Evolutionary conservation across 1,140 invertebrate genomes (phyloP), one percentile per base, ranked within the genome.

Genomic region (Saccostrea cuccullata): DNA sequence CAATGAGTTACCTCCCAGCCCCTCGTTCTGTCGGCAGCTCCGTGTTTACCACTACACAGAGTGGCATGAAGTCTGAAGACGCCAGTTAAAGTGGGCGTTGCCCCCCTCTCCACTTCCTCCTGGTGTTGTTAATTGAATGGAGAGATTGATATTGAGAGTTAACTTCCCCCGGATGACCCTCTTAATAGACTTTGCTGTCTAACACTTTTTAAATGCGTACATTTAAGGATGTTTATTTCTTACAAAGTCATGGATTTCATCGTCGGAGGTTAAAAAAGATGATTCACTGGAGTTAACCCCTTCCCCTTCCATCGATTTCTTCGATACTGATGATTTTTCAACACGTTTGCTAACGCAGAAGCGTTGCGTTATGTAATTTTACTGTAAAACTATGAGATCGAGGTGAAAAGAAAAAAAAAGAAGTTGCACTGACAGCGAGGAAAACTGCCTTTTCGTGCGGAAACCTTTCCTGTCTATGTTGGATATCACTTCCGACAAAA

Each of bases 171-270:
- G 70, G 70, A 77, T 77, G 70, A 13, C 26, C 30, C 70, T 36
- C 70, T 77, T 30, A 26, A 2, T 77, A 9, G 26, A 36, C 23
- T 77, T 15, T 17, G 70, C 70, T 77, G 70, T 77, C 70, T 30
- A 64, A 64, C 58, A n/a, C 58, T 64, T 26, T 77, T 77, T 77
- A 30, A 26, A 73, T 77, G 70, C 13, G 70, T 77, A 23, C 23
- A 30, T 77, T 77, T 77, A 77, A 77, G 70, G 70, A 30, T 77
- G 70, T 77, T 26, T 77, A 77, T 30, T 77, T 77, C 70, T 77
- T 77, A 77, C 11, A 30, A 77, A 30, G 26, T 30, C 11, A 30
- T 77, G 70, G 26, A 77, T 77, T 77, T 77, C 26, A 36, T 36
- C 26, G 26, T 77, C 70, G 26, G 70, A 13, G 70, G 30, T 26